Conservation (phyloP, 2,797 vertebrate genomes). For the Sebastes jordani region DNA sequence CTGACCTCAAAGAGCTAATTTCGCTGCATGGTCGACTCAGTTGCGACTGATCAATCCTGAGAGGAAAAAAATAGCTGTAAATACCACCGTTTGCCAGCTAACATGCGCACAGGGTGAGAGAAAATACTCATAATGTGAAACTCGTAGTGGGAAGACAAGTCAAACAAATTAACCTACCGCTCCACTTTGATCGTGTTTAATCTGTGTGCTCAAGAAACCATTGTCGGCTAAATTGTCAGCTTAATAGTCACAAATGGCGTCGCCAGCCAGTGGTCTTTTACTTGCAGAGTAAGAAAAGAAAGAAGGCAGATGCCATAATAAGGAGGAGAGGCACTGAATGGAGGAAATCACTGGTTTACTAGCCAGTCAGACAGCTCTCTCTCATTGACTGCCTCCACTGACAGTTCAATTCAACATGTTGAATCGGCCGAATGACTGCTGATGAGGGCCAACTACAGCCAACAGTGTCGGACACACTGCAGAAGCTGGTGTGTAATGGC, state of each 20-base stretch:
- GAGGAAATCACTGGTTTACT: constrained; percentile 18
- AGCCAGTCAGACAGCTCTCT: constrained; percentile 3
- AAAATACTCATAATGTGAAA: not conserved
- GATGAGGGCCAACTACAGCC: constrained; percentile 9
- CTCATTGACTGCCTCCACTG: constrained; percentile 19
- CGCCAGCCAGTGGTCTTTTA: not conserved
- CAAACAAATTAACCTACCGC: not conserved
- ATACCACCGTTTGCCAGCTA: not conserved
- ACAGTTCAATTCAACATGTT: constrained; percentile 31
- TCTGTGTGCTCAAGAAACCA: not conserved
- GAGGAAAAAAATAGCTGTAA: not conserved
- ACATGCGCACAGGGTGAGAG: not conserved
- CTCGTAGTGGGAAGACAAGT: not conserved
- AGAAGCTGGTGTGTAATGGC: not conserved
- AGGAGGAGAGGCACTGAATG: not conserved
- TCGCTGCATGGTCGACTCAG: not conserved
- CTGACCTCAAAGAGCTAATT: not conserved
- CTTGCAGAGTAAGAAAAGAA: not conserved
- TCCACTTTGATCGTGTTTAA: not conserved
- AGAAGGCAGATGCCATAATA: constrained; percentile 10
- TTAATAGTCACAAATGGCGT: not conserved
- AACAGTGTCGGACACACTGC: not conserved
- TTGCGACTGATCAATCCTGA: not conserved
- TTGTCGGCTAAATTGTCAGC: not conserved
- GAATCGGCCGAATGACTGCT: constrained; percentile 18